Base-by-base conservation (phyloP, 2,113 vertebrate genomes). In the Neomonachus schauinslandi region DNA sequence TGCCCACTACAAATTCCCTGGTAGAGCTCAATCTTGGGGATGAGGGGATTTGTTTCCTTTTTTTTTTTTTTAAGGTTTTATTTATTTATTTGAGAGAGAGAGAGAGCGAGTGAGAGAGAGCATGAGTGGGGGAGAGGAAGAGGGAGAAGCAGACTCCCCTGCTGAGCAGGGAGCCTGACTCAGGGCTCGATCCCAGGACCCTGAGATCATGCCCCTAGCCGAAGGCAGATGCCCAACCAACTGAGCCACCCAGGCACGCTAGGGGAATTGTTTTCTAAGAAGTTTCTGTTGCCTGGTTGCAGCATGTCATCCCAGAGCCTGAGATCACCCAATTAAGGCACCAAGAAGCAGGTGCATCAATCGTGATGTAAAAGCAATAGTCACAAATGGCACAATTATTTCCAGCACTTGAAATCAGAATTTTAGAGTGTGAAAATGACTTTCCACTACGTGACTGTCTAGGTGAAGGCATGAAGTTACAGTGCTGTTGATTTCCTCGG, bases 351-450 rank as follows among this genome's bases (percentile, higher is more conserved):
- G 53, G 72, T 46, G 31, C 49, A 46, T 63, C 39, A 22, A 1
- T n/a, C 36, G 46, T 51, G 42, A 51, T 57, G 24, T 46, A 69
- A 24, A 65, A 93, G 67, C 67, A 90, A 79, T 14, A 2, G 33
- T 63, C n/a, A 31, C 76, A 86, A 89, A 81, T n/a, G 57, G 42
- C 51, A 91, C 42, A 55, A 33, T 96, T 89, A 95, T 97, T 89
- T 96, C 61, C 69, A 63, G 19, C 63, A 67, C 61, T 97, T 76
- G 28, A 94, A 83, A 81, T 82, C 74, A 71, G 79, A 63, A 89
- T 49, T 94, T 91, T 72, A 80, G 65, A 69, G 42, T 39, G 39
- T 92, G 69, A 51, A 90, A 74, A 71, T 92, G 51, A 46, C 96
- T 90, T 91, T 74, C n/a, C 65, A 19, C 53, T 77, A n/a, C 94